Conservation (phyloP, 2,888 invertebrate species). For the Bombylius major region DNA sequence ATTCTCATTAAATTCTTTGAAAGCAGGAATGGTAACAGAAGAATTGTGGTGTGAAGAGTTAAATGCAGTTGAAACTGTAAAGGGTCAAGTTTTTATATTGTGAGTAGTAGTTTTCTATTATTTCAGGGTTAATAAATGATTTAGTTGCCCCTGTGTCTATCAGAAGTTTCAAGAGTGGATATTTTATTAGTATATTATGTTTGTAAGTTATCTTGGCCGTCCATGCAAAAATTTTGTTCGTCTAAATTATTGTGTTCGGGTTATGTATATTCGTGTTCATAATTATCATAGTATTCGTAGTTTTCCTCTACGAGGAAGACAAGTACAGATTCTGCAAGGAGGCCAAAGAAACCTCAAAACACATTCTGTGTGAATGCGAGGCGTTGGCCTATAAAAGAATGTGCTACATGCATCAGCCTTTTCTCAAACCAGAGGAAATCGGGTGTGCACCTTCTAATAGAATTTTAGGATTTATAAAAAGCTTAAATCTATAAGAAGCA, state of each 20-base stretch:
- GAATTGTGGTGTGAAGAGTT: conserved; percentile 2
- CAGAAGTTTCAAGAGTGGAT: conserved; percentile 1
- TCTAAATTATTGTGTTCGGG: neutral
- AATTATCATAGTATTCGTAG: neutral
- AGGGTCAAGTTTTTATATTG: conserved; percentile 2
- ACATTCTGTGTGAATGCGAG: too few species aligned
- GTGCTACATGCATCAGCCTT: too few species aligned
- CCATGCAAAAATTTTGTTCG: neutral
- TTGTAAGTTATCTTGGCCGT: neutral
- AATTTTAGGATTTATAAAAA: too few species aligned
- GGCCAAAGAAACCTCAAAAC: too few species aligned
- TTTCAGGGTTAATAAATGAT: conserved; percentile 4
- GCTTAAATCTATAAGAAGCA: too few species aligned
- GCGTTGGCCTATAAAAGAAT: too few species aligned
- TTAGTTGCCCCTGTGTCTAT: conserved; percentile 5
- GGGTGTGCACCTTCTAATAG: too few species aligned
- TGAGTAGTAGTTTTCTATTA: neutral
- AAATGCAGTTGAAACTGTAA: conserved; percentile 7
- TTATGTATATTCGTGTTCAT: neutral
- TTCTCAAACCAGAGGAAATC: too few species aligned
- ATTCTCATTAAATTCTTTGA: conserved; percentile 2
- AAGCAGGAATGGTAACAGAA: conserved; percentile 3
- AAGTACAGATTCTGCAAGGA: too few species aligned
- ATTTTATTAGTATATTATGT: neutral
- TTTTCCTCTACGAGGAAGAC: neutral